phyloP scores from a whole-genome alignment of 2,797 vertebrate genomes.

The Malacoraja senta region DNA sequence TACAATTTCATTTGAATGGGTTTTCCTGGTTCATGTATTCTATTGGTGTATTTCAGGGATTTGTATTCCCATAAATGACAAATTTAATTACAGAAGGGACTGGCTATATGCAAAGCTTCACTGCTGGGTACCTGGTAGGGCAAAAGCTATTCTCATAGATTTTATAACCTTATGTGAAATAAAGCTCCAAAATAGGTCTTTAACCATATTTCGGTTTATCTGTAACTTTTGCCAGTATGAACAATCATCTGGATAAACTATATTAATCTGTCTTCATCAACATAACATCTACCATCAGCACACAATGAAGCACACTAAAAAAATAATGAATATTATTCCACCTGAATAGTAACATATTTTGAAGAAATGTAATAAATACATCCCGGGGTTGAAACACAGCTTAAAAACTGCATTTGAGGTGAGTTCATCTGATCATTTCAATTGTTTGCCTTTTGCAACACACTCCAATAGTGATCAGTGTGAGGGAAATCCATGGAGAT shows the following conservation, averaged over 20 bases:
- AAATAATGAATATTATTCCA: slow-evolving; percentile 6
- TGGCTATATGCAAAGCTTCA: background rate
- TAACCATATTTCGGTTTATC: background rate
- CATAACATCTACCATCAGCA: slow-evolving; percentile 14
- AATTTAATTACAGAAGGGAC: background rate
- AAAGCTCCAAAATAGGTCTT: background rate
- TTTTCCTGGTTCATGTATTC: background rate
- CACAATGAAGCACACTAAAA: background rate
- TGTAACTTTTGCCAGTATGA: background rate
- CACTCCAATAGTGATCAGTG: background rate
- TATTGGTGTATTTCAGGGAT: background rate
- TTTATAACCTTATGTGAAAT: slow-evolving; percentile 3
- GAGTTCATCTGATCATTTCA: background rate
- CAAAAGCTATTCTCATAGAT: background rate
- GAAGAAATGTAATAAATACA: background rate
- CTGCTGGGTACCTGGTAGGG: background rate
- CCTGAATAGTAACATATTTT: slow-evolving; percentile 12
- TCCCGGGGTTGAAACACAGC: background rate
- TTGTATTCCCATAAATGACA: background rate
- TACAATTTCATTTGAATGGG: background rate
- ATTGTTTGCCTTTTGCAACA: background rate
- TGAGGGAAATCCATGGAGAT: background rate
- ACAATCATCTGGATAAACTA: slow-evolving; percentile 17
- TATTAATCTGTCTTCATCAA: slow-evolving; percentile 16
- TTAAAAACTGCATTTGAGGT: background rate